Base-by-base conservation (phyloP, 2,113 vertebrate genomes). In the Periophthalmus modestus region DNA sequence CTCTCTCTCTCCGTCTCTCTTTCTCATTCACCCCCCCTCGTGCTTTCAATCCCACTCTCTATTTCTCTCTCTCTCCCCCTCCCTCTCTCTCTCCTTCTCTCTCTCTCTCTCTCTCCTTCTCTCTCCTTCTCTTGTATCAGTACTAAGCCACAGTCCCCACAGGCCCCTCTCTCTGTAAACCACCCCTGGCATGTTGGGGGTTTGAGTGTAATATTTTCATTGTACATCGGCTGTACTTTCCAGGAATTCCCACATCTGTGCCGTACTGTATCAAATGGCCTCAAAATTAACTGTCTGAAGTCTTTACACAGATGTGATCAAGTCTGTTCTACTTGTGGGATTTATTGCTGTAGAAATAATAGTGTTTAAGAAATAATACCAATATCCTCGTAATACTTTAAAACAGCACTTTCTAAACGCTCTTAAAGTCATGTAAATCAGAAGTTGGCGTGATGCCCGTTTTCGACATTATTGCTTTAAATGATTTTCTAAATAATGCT, bases 161-260 rank as follows among this genome's bases (percentile, higher is more conserved):
- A 79, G 88, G 85, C 75, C 39, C 39, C 84, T 70, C 80, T 43
- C 66, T 73, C 87, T 79, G 79, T 82, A 80, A 88, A 90, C 83
- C 80, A 86, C 88, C 81, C 81, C 79, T 87, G 86, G 82, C 86
- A 82, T 84, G 80, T 79, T 4, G 73, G 78, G 80, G 85, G 85
- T 88, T 90, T 92, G 79, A 86, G 85, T 78, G 69, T 84, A 80
- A 89, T 88, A 88, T 88, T 85, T 83, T 91, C 78, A 85, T 81
- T 73, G 75, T 83, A 68, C 78, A 73, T 73, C 74, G 73, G 70
- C 72, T 46, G 84, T 48, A 71, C 78, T 90, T 83, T 87, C 75
- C 76, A 91, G 82, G 82, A 87, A 90, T 80, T 82, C 69, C 68
- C 68, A 54, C 73, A 46, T 33, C 73, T 59, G 66, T 77, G 55